Evolutionary conservation across 1,140 invertebrate species (phyloP), one percentile per base, ranked within the genome.

Genomic region (Drosophila kikkawai): DNA sequence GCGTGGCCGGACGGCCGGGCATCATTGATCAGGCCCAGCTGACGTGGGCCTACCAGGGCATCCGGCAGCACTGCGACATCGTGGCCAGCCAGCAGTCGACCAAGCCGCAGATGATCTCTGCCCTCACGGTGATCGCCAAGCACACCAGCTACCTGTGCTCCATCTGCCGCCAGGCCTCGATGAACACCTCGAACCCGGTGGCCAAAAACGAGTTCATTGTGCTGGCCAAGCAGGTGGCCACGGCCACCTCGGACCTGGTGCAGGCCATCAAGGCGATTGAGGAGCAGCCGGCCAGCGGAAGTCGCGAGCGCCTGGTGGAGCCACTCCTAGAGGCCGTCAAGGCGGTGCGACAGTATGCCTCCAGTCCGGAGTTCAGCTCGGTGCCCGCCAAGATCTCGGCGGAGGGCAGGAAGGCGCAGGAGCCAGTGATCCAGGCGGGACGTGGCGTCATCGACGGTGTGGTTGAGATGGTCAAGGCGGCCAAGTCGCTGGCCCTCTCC

Each of bases 141-240:
- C 98, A 99, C 93, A 99, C 99, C 0, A 98, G 97, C 73, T 96
- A 98, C 12, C 94, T 99, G 15, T 99, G 98, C 92, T 99, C 98
- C 87, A 97, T 98, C 34, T 99, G 99, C 92, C 95, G 99, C 19
- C 94, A 96, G 4, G 98, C 99, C 0, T 99, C 98, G 13, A 96
- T 97, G 53, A 97, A 97, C 92, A 99, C 98, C 4, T 95, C 94
- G 56, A 99, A 99, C 93, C 97, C 98, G 0, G 97, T 98, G 22
- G 97, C 98, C 42, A 99, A 99, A 93, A 93, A 98, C 69, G 98
- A 99, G 91, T 99, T 99, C 93, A 98, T 99, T 17, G 98, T 99
- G 91, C 97, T 98, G 68, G 98, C 98, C 29, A 99, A 99, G 92
- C 98, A 99, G 91, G 98, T 99, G 2, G 99, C 99, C 22, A 99